Conservation (phyloP, 1,140 invertebrate species). For the Drusus annulatus region DNA sequence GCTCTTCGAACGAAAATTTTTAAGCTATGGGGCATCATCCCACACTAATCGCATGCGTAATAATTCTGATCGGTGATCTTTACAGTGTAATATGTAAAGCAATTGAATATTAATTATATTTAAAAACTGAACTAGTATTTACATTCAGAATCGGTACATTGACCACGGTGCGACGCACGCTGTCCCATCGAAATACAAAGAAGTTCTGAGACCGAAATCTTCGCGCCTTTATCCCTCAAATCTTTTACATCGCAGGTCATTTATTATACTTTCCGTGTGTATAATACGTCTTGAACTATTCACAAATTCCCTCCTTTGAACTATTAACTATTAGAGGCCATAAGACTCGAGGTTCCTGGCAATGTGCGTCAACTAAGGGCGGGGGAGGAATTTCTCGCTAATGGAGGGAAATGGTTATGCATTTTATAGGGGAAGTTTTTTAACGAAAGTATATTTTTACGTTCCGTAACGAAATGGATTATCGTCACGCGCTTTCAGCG, state of each 20-base stretch:
- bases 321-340: slow-evolving; percentile 18
- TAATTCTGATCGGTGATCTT: too few relatives aligned
- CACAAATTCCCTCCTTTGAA: slow-evolving; percentile 28
- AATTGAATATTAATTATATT: too few relatives aligned
- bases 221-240: slow-evolving; percentile 55
- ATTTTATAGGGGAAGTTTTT: slow-evolving; percentile 25
- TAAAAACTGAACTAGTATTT: too few relatives aligned
- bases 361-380: slow-evolving; percentile 23
- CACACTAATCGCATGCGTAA: too few relatives aligned
- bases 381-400: slow-evolving; percentile 20
- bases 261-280: slow-evolving; percentile 56
- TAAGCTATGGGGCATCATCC: too few relatives aligned
- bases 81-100: too few relatives aligned
- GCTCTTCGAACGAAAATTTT: too few relatives aligned
- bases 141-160: too few relatives aligned
- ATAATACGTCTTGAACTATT: slow-evolving; percentile 8
- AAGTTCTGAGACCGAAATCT: slow-evolving; percentile 24
- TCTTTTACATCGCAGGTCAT: slow-evolving; percentile 57
- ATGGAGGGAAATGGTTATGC: slow-evolving; percentile 34
- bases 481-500: slow-evolving; percentile 6
- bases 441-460: slow-evolving; percentile 10
- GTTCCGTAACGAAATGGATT: slow-evolving; percentile 12
- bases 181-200: not conserved
- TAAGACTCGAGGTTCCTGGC: not conserved
- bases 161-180: not conserved